Evolutionary conservation across 2,797 vertebrate species (phyloP).

Genomic region (Valencia hispanica): DNA sequence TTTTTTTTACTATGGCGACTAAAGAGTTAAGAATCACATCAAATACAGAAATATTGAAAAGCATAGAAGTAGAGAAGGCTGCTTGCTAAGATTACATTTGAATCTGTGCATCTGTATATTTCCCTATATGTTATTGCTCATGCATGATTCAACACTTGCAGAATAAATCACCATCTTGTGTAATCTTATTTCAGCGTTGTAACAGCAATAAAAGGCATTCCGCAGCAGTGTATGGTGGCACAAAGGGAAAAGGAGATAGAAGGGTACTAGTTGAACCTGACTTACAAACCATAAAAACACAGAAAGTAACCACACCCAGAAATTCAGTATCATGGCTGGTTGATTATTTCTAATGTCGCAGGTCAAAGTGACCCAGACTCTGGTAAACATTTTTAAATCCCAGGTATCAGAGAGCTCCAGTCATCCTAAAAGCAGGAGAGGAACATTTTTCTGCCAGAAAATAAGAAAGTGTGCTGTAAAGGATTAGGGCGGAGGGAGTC

Average conservation of each 20-base stretch:
- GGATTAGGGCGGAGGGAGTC: conserved; percentile 11
- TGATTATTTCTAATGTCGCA: neutral
- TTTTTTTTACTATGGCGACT: too few species aligned
- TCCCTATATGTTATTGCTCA: neutral
- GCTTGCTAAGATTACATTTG: neutral
- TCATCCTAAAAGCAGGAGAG: conserved; percentile 16
- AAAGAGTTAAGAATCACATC: conserved; percentile 1
- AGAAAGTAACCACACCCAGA: neutral
- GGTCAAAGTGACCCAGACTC: neutral
- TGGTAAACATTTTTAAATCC: conserved; percentile 1
- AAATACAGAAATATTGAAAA: neutral
- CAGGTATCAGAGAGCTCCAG: conserved; percentile 1
- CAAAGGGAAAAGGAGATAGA: neutral
- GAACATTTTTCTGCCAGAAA: conserved; percentile 2
- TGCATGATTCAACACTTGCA: conserved; percentile 2
- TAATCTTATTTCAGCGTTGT: neutral
- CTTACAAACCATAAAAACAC: neutral
- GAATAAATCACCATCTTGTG: neutral
- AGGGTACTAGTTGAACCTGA: neutral
- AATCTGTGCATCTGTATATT: neutral
- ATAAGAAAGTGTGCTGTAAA: conserved; percentile 11
- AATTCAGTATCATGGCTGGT: neutral
- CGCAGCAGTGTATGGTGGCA: neutral
- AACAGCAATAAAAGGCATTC: neutral
- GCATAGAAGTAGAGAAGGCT: neutral